A percentile compares a stretch with the other conserved stretches of the same genome.
phyloP scores from a whole-genome alignment of 2,888 invertebrate genomes.

The Monochamus alternatus region DNA sequence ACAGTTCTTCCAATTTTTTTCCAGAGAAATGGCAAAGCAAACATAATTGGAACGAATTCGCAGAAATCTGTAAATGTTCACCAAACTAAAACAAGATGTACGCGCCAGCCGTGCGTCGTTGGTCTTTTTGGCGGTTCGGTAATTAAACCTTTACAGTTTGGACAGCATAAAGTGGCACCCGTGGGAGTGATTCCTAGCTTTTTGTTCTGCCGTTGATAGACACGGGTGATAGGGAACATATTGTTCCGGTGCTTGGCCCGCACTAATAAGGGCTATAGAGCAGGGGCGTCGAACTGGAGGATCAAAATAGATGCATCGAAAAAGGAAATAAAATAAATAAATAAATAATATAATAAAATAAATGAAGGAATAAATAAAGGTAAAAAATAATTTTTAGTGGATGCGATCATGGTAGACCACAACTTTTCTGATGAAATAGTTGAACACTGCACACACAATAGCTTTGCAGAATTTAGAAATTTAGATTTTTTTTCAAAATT shows the following conservation, averaged over 20 bases:
- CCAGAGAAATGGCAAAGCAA: no score
- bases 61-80: not conserved
- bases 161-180: slow-evolving; percentile 36
- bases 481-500: no score
- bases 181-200: slow-evolving; percentile 39
- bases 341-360: no score
- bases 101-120: not conserved
- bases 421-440: no score
- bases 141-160: slow-evolving; percentile 28
- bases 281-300: slow-evolving; percentile 9
- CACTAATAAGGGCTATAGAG: slow-evolving; percentile 19
- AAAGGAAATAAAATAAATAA: no score
- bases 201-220: slow-evolving; percentile 35
- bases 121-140: slow-evolving; percentile 11
- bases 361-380: no score
- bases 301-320: not conserved
- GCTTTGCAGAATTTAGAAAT: no score
- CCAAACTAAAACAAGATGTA: slow-evolving; percentile 10
- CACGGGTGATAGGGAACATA: slow-evolving; percentile 44
- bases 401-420: no score
- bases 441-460: no score
- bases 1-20: no score
- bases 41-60: no score
- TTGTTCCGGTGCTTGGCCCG: slow-evolving; percentile 45
- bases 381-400: no score